A percentile compares a stretch with the other conserved stretches of the same genome.
These are phyloP conservation scores for Tineola bisselliella DNA, from an alignment of 2,888 invertebrate species.

Conservation along the genomic window DNA sequence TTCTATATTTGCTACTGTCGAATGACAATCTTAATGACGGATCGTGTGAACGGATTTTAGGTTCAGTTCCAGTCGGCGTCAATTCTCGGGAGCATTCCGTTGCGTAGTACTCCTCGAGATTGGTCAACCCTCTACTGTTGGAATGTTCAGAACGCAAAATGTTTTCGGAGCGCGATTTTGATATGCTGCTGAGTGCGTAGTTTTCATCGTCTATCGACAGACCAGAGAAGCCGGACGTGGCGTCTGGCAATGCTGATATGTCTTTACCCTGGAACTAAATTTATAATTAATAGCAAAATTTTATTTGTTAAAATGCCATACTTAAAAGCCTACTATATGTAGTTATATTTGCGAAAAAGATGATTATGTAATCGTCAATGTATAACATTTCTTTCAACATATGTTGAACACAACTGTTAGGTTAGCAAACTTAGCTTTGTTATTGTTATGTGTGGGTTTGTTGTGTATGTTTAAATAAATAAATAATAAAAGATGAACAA, in stretches of 20 bases:
- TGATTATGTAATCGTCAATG: too few species aligned
- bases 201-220: slow-evolving; percentile 62
- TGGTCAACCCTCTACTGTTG: slow-evolving; percentile 34
- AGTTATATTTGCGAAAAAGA: too few species aligned
- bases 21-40: slow-evolving; percentile 51
- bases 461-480: too few species aligned
- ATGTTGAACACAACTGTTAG: too few species aligned
- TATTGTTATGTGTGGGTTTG: too few species aligned
- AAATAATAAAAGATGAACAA: too few species aligned
- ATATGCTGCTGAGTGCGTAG: slow-evolving; percentile 54
- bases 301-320: too few species aligned
- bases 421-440: too few species aligned
- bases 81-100: slow-evolving; percentile 60
- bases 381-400: too few species aligned
- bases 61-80: slow-evolving; percentile 48
- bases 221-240: slow-evolving; percentile 60
- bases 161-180: slow-evolving; percentile 60
- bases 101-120: slow-evolving; percentile 58
- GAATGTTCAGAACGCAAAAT: slow-evolving; percentile 53
- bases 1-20: slow-evolving; percentile 53
- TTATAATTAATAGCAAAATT: background rate
- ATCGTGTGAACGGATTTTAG: slow-evolving; percentile 44
- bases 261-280: slow-evolving; percentile 33
- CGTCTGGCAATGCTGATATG: slow-evolving; percentile 50
- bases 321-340: too few species aligned